Evolutionary conservation across 2,888 invertebrate genomes (phyloP), one percentile per base, ranked within the genome.

Genomic region (Hofmannophila pseudospretella): DNA sequence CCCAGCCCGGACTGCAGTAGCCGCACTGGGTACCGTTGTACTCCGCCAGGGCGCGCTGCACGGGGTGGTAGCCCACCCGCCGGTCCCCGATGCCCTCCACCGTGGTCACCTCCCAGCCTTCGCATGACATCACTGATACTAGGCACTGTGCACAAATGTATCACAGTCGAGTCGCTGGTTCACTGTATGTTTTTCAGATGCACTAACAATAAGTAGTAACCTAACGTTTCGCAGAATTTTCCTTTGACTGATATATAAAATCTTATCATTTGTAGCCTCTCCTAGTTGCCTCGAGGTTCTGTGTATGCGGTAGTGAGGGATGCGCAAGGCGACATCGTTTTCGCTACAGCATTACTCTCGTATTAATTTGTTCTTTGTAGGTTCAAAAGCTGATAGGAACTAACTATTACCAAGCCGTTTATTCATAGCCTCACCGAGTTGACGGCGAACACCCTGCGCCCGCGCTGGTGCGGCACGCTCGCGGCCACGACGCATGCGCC

Each of bases 11-110:
- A 1, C 67, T 63, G 40, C 94, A 94, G 60, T 87, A 91, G 0
- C 92, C 92, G 54, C 93, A 93, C 58, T 93, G 93, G 0, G 89
- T 88, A 0, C 92, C 93, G 54, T 91, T 89, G 51, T 88, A 78
- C 11, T 88, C 71, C 0, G 90, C 90, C 9, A 93, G 64, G 0
- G 82, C 69, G 32, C 77, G 72, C 56, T 93, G 92, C 8, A 94
- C 74, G 0, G 81, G 72, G 51, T 93, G 90, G 58, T 92, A 92
- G 0, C 92, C 91, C 2, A 69, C 72, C 39, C 74, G 71, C 34
- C 81, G 79, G 56, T 88, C 89, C 1, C 93, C 93, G n/a, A 94
- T 66, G 0, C 90, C 91, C 62, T 94, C 94, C 9, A 92, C 74
- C 0, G 93, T 94, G 12, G 88, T 89, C 22, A 94, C 89, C 32